phyloP scores from a whole-genome alignment of 2,113 vertebrate species.

The Catharus minimus region DNA sequence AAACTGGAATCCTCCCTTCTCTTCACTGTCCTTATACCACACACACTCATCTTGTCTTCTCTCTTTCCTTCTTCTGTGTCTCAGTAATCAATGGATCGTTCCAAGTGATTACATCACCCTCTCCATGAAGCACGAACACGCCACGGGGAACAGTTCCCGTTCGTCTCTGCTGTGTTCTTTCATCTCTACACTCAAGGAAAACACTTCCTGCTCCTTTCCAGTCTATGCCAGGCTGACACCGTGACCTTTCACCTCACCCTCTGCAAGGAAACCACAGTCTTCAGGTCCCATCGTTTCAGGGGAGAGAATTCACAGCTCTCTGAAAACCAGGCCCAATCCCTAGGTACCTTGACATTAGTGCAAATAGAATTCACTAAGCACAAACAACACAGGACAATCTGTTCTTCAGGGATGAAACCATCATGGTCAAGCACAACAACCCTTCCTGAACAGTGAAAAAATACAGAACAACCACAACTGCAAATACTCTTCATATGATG shows the following conservation, averaged over 20 bases:
- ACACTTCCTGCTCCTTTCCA: neutral
- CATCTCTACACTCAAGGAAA: neutral
- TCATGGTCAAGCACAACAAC: rapidly evolving
- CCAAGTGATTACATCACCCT: neutral
- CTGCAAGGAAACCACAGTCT: neutral
- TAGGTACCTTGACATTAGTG: too few species aligned
- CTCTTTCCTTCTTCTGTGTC: neutral
- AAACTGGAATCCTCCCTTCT: too few species aligned
- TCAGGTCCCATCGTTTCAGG: rapidly evolving
- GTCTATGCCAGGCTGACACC: neutral
- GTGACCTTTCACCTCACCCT: rapidly evolving
- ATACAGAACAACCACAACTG: neutral
- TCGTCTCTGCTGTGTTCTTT: rapidly evolving
- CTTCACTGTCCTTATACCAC: rapidly evolving
- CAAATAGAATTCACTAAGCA: neutral
- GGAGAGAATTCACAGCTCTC: neutral
- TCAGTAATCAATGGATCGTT: neutral
- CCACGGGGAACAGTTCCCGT: rapidly evolving
- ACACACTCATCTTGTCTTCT: too few species aligned
- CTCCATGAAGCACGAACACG: rapidly evolving
- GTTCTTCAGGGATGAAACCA: too few species aligned
- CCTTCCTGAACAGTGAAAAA: neutral
- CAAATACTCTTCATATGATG: rapidly evolving
- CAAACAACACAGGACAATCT: neutral
- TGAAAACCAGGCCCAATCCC: neutral